A percentile compares a stretch with the other conserved stretches of the same genome.
phyloP scores from a whole-genome alignment of 2,113 vertebrate species.

The Thomomys bottae region DNA sequence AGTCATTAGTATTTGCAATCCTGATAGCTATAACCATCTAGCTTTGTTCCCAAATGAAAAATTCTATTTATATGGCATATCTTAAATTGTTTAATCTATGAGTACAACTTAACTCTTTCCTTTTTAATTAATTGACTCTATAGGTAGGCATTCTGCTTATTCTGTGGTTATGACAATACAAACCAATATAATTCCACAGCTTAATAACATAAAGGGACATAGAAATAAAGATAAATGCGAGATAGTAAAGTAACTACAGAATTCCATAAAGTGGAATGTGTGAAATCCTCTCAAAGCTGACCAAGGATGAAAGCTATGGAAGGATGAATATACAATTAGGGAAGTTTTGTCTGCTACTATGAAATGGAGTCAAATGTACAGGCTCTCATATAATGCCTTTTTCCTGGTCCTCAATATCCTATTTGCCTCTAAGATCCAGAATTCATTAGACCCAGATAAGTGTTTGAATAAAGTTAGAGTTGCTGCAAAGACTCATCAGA shows the following conservation, averaged over 20 bases:
- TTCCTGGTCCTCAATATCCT: background rate
- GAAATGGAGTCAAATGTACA: too few relatives aligned
- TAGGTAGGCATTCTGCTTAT: background rate
- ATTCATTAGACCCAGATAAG: conserved; percentile 25
- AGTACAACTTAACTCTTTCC: background rate
- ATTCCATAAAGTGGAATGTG: fast-evolving
- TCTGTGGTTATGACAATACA: background rate
- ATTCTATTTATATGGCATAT: background rate
- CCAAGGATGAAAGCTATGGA: background rate
- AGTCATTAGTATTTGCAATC: background rate
- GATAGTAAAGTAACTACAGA: background rate
- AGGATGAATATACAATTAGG: background rate
- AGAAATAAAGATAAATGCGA: background rate
- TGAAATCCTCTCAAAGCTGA: background rate
- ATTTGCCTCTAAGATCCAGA: background rate
- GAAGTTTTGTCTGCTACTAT: background rate
- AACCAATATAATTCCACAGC: background rate
- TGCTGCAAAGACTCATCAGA: conserved; percentile 4
- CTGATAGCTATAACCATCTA: background rate
- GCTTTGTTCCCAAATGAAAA: background rate
- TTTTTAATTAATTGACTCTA: background rate
- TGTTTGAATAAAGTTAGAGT: background rate
- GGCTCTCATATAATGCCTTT: background rate
- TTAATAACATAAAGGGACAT: background rate
- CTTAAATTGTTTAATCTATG: background rate